Percentiles rank a stretch among this genome's conserved stretches.
Conservation (phyloP, 30 jellyfish, hydroid and myxozoan species). For the Chrysaora quinquecirrha region DNA sequence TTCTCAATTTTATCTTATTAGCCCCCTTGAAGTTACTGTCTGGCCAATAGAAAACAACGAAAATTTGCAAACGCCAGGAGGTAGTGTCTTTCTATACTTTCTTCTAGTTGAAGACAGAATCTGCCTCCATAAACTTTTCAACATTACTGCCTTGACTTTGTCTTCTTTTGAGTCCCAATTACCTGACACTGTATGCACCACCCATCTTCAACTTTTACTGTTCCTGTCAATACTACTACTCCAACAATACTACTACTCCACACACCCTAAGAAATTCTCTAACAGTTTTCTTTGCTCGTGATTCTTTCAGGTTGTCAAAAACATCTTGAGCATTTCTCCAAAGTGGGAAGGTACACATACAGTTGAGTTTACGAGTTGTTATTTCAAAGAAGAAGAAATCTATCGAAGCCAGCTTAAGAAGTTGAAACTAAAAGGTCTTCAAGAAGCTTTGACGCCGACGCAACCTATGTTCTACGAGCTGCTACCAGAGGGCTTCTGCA, state of each 20-base stretch:
- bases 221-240: no score
- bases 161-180: neutral
- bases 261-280: no score
- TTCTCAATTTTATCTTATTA: neutral
- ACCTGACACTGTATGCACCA: no score
- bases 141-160: neutral
- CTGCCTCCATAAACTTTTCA: neutral
- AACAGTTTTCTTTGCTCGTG: no score
- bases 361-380: slow-evolving; percentile 21
- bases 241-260: no score
- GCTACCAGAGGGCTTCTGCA: slow-evolving; percentile 19
- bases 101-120: neutral
- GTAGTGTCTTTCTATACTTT: neutral
- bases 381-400: slow-evolving; percentile 59
- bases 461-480: slow-evolving; percentile 64
- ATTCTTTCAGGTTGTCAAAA: slow-evolving; percentile 30
- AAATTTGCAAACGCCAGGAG: neutral
- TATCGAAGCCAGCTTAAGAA: slow-evolving; percentile 37
- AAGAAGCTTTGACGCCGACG: slow-evolving; percentile 11
- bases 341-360: slow-evolving; percentile 11
- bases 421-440: slow-evolving; percentile 5
- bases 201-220: no score
- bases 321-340: slow-evolving; percentile 43
- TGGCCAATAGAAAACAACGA: neutral
- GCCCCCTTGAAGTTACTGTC: neutral